Evolutionary conservation across 2,888 invertebrate genomes (phyloP).

Genomic region (Apotomis capreana): DNA sequence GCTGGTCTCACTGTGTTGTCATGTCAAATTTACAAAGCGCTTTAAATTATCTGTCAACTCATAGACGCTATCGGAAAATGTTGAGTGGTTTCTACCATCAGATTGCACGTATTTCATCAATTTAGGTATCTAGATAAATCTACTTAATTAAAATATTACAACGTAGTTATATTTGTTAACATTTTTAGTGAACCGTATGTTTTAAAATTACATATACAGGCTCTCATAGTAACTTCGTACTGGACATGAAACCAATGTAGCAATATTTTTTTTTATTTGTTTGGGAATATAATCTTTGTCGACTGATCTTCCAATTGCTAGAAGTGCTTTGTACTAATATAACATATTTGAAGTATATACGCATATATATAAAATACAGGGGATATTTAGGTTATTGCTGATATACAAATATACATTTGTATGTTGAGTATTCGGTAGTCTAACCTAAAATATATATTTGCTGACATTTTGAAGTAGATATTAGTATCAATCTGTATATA

Average conservation of each 20-base stretch:
- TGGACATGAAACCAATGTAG: background rate
- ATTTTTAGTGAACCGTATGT: too few relatives aligned
- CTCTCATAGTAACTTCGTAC: too few relatives aligned
- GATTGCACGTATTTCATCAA: too few relatives aligned
- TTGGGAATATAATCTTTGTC: background rate
- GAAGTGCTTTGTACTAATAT: background rate
- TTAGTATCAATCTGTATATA: conserved; percentile 32
- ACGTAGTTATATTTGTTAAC: too few relatives aligned
- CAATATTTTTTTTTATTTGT: background rate
- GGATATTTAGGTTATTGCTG: background rate
- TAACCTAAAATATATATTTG: conserved; percentile 6
- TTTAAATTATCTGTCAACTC: too few relatives aligned
- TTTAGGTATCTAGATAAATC: too few relatives aligned
- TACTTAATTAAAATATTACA: too few relatives aligned
- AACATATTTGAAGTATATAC: background rate
- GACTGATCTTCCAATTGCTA: background rate
- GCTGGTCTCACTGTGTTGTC: too few relatives aligned
- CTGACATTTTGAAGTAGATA: conserved; percentile 12
- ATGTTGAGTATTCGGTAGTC: background rate
- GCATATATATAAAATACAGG: background rate
- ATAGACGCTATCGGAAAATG: too few relatives aligned
- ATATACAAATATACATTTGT: background rate
- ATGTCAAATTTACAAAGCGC: too few relatives aligned
- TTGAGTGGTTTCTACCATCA: too few relatives aligned
- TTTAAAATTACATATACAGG: too few relatives aligned